Conservation (phyloP, 2,113 vertebrate genomes). For the Brachypteracias leptosomus region DNA sequence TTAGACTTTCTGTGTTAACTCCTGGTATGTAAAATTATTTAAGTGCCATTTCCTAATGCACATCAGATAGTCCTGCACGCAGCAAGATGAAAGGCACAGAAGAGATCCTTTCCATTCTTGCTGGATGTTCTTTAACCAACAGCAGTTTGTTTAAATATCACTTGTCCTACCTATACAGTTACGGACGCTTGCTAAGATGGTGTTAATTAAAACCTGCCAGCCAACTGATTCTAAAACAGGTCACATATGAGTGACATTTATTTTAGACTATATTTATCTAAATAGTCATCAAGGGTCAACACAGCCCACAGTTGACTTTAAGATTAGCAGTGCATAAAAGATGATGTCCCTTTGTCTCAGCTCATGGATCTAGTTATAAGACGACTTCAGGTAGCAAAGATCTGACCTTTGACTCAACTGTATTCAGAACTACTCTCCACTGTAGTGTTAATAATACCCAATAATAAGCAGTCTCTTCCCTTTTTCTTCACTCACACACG, state of each 20-base stretch:
- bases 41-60: background rate
- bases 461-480: background rate
- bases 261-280: constrained; percentile 20
- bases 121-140: background rate
- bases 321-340: background rate
- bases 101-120: background rate
- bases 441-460: background rate
- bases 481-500: background rate
- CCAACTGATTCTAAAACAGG: background rate
- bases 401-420: background rate
- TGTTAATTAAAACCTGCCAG: constrained; percentile 3
- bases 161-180: background rate
- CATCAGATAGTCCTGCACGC: background rate
- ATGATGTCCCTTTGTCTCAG: background rate
- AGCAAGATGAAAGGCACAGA: background rate
- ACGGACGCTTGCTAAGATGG: background rate
- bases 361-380: background rate
- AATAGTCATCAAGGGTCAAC: constrained; percentile 22
- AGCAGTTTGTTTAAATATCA: constrained; percentile 1
- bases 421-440: background rate
- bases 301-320: background rate
- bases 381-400: background rate
- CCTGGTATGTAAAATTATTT: background rate
- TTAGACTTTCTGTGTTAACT: background rate
- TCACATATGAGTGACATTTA: constrained; percentile 33